Conservation (phyloP, 2,888 invertebrate genomes). For the Epistrophe eligans region DNA sequence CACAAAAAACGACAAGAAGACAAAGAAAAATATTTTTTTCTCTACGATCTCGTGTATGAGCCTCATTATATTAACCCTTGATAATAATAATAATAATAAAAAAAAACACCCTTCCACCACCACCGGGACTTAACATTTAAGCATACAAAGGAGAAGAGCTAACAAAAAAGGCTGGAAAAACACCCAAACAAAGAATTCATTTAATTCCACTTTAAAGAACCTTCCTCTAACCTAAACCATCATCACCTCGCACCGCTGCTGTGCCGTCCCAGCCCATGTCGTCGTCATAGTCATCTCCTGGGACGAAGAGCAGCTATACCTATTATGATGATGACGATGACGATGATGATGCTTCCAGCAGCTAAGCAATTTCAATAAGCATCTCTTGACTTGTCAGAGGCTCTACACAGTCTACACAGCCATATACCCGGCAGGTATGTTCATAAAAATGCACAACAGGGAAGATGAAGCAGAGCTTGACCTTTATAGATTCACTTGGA, state of each 20-base stretch:
- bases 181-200: constrained; percentile 62
- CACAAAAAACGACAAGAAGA: constrained; percentile 12
- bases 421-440: constrained; percentile 59
- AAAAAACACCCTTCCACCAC: constrained; percentile 49
- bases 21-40: constrained; percentile 52
- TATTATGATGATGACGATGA: constrained; percentile 10
- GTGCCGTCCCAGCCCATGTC: too few species aligned
- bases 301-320: constrained; percentile 13
- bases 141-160: constrained; percentile 37
- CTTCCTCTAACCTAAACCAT: constrained; percentile 8
- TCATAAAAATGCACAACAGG: constrained; percentile 67
- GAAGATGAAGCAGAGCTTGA: constrained; percentile 67
- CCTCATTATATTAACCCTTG: constrained; percentile 68
- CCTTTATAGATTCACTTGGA: constrained; percentile 59
- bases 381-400: constrained; percentile 72
- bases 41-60: constrained; percentile 36
- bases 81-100: not conserved
- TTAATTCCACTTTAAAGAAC: constrained; percentile 12
- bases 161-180: constrained; percentile 1
- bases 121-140: constrained; percentile 44
- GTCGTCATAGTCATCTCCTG: not conserved
- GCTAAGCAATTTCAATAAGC: constrained; percentile 72
- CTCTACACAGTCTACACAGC: constrained; percentile 43
- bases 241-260: not conserved
- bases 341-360: constrained; percentile 62